These are phyloP conservation scores for Tryphoninae sp. DNA, from an alignment of 2,888 invertebrate genomes.

Conservation along the genomic window DNA sequence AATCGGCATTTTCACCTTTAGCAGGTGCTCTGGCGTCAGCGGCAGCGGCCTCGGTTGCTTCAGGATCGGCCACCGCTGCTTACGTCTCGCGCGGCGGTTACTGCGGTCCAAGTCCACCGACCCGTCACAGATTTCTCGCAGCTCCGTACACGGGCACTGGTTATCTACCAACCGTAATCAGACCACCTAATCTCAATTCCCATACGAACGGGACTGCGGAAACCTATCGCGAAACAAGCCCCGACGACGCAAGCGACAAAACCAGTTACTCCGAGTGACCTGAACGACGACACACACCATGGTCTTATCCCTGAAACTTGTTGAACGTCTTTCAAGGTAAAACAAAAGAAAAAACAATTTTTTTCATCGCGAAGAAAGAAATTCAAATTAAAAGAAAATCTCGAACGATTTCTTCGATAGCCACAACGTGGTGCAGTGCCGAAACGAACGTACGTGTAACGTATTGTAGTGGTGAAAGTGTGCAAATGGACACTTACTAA, in stretches of 20 bases:
- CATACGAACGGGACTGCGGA: conserved; percentile 77
- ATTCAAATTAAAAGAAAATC: too few species aligned
- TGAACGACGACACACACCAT: conserved; percentile 58
- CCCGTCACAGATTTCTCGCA: conserved; percentile 89
- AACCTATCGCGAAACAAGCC: conserved; percentile 77
- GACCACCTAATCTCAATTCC: conserved; percentile 78
- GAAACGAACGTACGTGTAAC: neutral
- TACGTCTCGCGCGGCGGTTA: conserved; percentile 74
- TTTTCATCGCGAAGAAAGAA: neutral
- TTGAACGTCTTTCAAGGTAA: neutral
- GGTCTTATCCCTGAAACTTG: conserved; percentile 58
- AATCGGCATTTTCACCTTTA: conserved; percentile 91
- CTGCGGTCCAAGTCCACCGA: conserved; percentile 83
- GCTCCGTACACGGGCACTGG: conserved; percentile 93
- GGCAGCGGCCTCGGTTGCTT: conserved; percentile 76
- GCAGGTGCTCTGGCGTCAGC: conserved; percentile 81
- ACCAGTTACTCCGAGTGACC: conserved; percentile 80
- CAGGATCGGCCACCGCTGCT: conserved; percentile 73
- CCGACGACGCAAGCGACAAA: conserved; percentile 79
- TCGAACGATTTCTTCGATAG: too few species aligned
- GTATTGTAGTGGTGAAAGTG: neutral
- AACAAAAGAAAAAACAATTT: neutral
- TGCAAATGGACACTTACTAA: neutral
- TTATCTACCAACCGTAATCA: conserved; percentile 90
- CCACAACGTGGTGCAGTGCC: too few species aligned